phyloP scores from a whole-genome alignment of 2,797 vertebrate species.

The Alca torda region DNA sequence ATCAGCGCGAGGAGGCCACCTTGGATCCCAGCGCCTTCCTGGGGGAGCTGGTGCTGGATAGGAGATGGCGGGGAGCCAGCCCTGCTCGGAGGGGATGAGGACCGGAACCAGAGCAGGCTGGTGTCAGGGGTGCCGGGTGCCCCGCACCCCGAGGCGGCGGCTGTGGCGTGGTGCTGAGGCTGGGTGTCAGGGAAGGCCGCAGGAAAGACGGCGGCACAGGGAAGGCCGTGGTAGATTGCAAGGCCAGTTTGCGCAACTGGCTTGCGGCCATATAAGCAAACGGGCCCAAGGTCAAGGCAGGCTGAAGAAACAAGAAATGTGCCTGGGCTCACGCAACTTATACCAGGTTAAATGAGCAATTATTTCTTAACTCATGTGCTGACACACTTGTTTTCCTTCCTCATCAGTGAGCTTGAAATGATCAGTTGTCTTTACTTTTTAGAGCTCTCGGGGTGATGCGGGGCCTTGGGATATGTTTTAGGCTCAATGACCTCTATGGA shows the following conservation, averaged over 20 bases:
- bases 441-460: not conserved
- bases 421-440: not conserved
- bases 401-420: not conserved
- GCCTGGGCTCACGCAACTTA: not conserved
- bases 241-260: not conserved
- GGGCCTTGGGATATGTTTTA: not conserved
- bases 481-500: not conserved
- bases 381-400: not conserved
- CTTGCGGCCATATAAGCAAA: not conserved
- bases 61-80: not conserved
- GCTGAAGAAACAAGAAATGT: not conserved
- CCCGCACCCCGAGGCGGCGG: fast-evolving
- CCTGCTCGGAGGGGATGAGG: fast-evolving
- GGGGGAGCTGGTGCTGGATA: not conserved
- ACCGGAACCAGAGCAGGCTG: not conserved
- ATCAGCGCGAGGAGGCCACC: fast-evolving
- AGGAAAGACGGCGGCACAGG: fast-evolving
- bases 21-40: not conserved
- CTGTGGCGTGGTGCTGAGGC: fast-evolving
- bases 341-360: not conserved
- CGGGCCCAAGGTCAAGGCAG: slow-evolving; percentile 8
- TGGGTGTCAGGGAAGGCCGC: not conserved
- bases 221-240: not conserved
- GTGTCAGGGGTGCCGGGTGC: fast-evolving
- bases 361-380: not conserved